Evolutionary conservation across 2,797 vertebrate genomes (phyloP).

Genomic region (Dermochelys coriacea): DNA sequence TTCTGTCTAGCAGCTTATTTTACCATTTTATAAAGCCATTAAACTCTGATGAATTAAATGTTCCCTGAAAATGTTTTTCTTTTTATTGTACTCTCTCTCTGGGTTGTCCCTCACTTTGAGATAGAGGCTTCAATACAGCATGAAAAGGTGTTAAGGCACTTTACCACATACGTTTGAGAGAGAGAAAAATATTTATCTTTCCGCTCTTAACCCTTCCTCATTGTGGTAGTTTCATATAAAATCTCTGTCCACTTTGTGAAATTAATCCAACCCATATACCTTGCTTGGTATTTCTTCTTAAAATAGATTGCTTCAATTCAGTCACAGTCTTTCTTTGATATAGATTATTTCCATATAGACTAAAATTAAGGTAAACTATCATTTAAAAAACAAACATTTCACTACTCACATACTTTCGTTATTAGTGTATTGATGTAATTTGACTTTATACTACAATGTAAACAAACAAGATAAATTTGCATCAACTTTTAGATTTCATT

Average conservation of each 20-base stretch:
- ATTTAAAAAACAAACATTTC: neutral
- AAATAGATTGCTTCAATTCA: neutral
- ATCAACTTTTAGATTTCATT: neutral
- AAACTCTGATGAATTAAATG: neutral
- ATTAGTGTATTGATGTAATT: neutral
- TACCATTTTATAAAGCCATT: neutral
- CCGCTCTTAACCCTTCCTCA: neutral
- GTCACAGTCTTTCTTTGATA: neutral
- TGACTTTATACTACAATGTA: neutral
- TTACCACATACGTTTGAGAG: neutral
- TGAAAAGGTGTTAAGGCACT: neutral
- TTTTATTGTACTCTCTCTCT: neutral
- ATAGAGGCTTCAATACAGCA: neutral
- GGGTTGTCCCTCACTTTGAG: neutral
- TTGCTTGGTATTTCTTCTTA: neutral
- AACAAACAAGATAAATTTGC: neutral
- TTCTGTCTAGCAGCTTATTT: neutral
- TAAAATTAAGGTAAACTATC: neutral
- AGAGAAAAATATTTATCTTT: neutral
- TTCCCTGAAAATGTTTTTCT: neutral
- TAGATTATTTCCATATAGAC: neutral
- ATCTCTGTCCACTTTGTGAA: neutral
- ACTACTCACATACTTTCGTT: neutral
- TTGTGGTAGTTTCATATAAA: neutral
- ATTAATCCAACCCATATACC: neutral